Base-by-base conservation (phyloP, 2,113 vertebrate species). In the Poecile atricapillus region DNA sequence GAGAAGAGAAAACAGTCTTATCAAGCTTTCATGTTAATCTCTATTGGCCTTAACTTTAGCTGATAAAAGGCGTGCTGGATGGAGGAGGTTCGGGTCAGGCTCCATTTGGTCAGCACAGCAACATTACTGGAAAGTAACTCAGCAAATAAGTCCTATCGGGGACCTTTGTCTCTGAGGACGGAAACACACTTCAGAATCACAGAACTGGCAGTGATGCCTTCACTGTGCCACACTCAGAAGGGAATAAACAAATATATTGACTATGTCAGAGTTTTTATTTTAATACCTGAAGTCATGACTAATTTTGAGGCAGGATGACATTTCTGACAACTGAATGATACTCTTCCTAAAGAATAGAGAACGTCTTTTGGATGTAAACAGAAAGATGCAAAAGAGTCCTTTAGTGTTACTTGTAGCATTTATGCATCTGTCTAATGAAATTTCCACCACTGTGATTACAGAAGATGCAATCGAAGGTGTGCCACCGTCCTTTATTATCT, bases 1-100 rank as follows among this genome's bases (percentile, higher is more conserved):
- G 97, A 97, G 96, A 97, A 98, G 98, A 97, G 98, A 98, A 98
- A 98, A 98, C 98, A 98, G 90, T 97, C 98, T 98, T 99, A 98
- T 98, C 98, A 95, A 97, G 97, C 93, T 96, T 94, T 97, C 95
- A 97, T 97, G 98, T 98, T 98, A 98, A 98, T 99, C 98, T 98
- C 98, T 98, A 97, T 98, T 98, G 98, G 98, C 98, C 98, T 98
- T 98, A 98, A 98, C 98, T 98, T 96, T 84, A 98, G 95, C 98
- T 98, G 98, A 98, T 98, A 98, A 99, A 98, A 98, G 97, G 97
- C 94, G 39, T 65, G 94, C 96, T 96, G 91, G 98, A 89, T 96
- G 91, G 97, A 97, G 94, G 94, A 95, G 97, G 95, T 95, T 94
- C 95, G 81, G 97, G 97, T 97, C 97, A 94, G 93, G 87, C 81